Evolutionary conservation across 2,888 invertebrate species (phyloP).

Genomic region (Bellardia bayeri): DNA sequence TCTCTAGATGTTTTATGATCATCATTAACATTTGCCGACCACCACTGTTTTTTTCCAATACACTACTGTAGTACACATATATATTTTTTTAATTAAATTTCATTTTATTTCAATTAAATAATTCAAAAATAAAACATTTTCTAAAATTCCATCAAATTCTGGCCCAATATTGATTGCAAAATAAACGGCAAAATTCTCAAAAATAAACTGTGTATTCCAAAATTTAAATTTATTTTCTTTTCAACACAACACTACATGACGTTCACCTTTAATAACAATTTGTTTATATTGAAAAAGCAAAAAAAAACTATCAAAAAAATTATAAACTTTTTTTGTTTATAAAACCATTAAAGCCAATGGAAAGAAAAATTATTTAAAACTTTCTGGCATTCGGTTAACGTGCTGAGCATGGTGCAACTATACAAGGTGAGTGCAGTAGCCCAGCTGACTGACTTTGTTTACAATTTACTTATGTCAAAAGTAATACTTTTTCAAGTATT

Average conservation of each 20-base stretch:
- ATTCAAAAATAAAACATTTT: not conserved
- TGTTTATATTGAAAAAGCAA: conserved; percentile 14
- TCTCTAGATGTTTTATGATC: not conserved
- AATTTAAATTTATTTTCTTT: conserved; percentile 17
- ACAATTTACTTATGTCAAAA: no score
- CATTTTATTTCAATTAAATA: not conserved
- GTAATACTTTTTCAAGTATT: no score
- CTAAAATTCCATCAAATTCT: conserved; percentile 17
- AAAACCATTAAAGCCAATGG: conserved; percentile 1
- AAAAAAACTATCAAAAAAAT: not conserved
- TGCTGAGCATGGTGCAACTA: no score
- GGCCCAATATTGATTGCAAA: not conserved
- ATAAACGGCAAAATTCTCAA: no score
- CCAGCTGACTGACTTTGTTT: no score
- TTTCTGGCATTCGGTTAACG: not conserved
- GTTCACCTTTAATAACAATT: conserved; percentile 15
- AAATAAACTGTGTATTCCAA: not conserved
- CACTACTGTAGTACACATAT: no score
- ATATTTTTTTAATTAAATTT: not conserved
- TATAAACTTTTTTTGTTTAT: conserved; percentile 36
- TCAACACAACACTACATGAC: conserved; percentile 17
- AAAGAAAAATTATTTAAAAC: not conserved
- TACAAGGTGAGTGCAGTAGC: no score
- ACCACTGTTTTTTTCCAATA: not conserved
- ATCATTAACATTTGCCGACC: not conserved